These are phyloP conservation scores for Drosophila ohnishii DNA, from an alignment of 1,140 invertebrate species.

Conservation along the genomic window DNA sequence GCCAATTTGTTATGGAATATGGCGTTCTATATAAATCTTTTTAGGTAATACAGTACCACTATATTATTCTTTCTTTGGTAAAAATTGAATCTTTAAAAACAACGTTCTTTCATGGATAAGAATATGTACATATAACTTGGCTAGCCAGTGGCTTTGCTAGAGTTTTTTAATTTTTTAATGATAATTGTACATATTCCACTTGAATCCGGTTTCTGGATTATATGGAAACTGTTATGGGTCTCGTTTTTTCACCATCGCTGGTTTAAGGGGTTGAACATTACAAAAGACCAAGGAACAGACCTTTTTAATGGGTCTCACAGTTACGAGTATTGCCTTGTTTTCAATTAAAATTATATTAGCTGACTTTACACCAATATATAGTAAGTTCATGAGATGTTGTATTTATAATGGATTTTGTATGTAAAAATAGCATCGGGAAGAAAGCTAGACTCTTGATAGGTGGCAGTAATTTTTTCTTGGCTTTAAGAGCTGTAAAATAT, in stretches of 20 bases:
- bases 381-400: not conserved
- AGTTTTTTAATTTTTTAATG: not conserved
- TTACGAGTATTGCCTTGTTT: slow-evolving; percentile 5
- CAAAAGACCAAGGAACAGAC: slow-evolving; percentile 16
- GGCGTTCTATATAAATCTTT: too few relatives aligned
- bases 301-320: slow-evolving; percentile 12
- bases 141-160: not conserved
- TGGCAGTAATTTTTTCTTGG: not conserved
- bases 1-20: too few relatives aligned
- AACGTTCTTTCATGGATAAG: not conserved
- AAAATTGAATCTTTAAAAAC: too few relatives aligned
- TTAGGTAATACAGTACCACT: too few relatives aligned
- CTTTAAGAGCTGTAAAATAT: not conserved
- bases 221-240: slow-evolving; percentile 20
- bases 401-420: not conserved
- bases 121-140: not conserved
- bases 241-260: slow-evolving; percentile 24
- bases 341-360: slow-evolving; percentile 13
- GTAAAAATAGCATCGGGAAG: not conserved
- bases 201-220: slow-evolving; percentile 24
- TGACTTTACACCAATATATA: not conserved
- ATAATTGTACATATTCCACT: not conserved
- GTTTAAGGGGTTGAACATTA: slow-evolving; percentile 34
- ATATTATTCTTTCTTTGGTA: too few relatives aligned
- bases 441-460: not conserved